Conservation (phyloP, 2,113 vertebrate species). For the Copsychus sechellarum region DNA sequence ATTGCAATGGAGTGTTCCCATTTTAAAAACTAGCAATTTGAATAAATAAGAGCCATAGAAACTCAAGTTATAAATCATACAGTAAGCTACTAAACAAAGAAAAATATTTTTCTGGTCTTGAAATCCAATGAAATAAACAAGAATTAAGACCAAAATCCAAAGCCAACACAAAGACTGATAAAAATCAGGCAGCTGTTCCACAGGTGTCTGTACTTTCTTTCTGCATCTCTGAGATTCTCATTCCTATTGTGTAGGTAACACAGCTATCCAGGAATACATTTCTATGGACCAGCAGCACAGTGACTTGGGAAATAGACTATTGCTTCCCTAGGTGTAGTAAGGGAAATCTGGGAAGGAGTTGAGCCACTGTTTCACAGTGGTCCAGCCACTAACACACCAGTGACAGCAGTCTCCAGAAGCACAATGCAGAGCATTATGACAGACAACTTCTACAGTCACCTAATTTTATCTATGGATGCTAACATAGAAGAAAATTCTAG, state of each 20-base stretch:
- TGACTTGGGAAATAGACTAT: not conserved
- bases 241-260: not conserved
- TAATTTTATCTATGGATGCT: not conserved
- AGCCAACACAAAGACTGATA: not conserved
- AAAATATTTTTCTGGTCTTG: not conserved
- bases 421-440: not conserved
- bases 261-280: not conserved
- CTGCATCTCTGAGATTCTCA: not conserved
- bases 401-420: fast-evolving
- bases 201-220: not conserved
- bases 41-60: not conserved
- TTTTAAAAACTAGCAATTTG: not conserved
- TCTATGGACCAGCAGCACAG: not conserved
- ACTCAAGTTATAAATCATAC: not conserved
- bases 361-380: not conserved
- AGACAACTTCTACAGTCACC: not conserved
- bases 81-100: not conserved
- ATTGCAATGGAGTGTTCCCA: not conserved
- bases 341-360: not conserved
- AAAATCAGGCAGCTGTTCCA: not conserved
- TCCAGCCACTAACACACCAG: not conserved
- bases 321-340: not conserved
- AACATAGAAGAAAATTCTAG: not conserved
- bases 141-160: not conserved
- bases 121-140: not conserved